Base-by-base conservation (phyloP, 64 coral and sea anemone species). In the Orbicella faveolata region DNA sequence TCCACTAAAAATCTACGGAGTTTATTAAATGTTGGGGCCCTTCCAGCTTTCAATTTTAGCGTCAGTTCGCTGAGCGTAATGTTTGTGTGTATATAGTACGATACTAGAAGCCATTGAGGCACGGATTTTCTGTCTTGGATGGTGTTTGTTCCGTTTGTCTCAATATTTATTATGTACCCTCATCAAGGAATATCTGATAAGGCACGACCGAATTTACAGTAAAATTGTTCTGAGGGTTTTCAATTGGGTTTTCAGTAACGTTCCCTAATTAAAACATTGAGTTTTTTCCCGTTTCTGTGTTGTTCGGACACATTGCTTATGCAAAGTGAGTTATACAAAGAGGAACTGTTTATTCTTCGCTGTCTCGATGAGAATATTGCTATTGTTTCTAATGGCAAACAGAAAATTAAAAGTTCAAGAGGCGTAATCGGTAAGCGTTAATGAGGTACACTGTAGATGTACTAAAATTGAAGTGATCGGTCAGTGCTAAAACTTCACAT, bases 161-260 rank as follows among this genome's bases (percentile, higher is more conserved):
- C 67, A 85, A 73, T 85, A 85, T 85, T 85, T 85, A 65, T 85
- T 85, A 21, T 70, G 25, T 72, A 72, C 65, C 64, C 65, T 30
- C 82, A 52, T 85, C 10, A 68, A 69, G 21, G 73, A 53, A 11
- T 52, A 37, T 73, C 19, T 34, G 21, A 6, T 48, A 13, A 20
- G 75, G 25, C 9, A 70, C 21, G 21, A 70, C 21, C 21, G 67
- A 11, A 26, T 70, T 26, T 26, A 59, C 55, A 59, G 55, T 11
- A 26, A 70, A n/a, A 70, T 26, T n/a, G 6, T 0, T 70, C 25
- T 70, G 4, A 25, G 21, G 67, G 67, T 11, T 70, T n/a, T 25
- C 6, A 70, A 23, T 21, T 0, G n/a, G 10, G 67, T 11, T 1
- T 70, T n/a, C 30, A 21, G 18, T n/a, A 25, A 23, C 4, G 21